Percentiles rank a stretch among this genome's conserved stretches.
Evolutionary conservation across 2,797 vertebrate genomes (phyloP).

Genomic region (Antennarius maculatus): DNA sequence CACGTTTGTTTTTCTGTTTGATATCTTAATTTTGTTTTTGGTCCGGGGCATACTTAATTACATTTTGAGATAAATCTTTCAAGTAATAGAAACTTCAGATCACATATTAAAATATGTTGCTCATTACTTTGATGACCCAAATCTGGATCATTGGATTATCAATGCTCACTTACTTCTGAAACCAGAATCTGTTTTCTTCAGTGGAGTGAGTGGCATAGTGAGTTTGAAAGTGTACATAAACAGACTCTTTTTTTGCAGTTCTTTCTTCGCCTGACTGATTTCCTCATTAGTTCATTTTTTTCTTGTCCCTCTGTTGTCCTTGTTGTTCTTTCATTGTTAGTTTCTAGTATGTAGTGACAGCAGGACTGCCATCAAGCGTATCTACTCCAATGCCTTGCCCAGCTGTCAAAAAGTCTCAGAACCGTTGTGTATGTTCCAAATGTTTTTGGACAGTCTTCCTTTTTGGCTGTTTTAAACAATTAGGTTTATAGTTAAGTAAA

Average conservation of each 20-base stretch:
- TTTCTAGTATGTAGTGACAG: slow-evolving; percentile 32
- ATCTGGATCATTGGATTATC: too few species aligned
- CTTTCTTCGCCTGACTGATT: slow-evolving; percentile 35
- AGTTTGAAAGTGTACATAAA: too few species aligned
- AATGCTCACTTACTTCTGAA: too few species aligned
- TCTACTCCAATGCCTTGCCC: slow-evolving; percentile 28
- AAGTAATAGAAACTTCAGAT: too few species aligned
- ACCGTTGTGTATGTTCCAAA: slow-evolving; percentile 11
- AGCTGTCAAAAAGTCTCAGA: slow-evolving; percentile 43
- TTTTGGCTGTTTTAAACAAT: not conserved
- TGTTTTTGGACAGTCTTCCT: not conserved
- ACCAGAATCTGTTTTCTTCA: too few species aligned
- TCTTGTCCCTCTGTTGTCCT: slow-evolving; percentile 2
- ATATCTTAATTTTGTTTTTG: too few species aligned
- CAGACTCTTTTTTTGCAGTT: not conserved
- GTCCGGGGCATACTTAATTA: too few species aligned
- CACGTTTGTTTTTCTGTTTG: too few species aligned
- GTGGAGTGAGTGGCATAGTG: too few species aligned
- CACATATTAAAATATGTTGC: too few species aligned
- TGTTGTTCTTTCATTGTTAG: slow-evolving; percentile 22
- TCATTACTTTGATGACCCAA: too few species aligned
- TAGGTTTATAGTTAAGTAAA: not conserved
- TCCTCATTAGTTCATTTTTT: slow-evolving; percentile 48
- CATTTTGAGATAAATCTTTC: too few species aligned
- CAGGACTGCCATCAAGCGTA: slow-evolving; percentile 41